Evolutionary conservation across 2,797 vertebrate species (phyloP), one percentile per base, ranked within the genome.

Genomic region (Chanos chanos): DNA sequence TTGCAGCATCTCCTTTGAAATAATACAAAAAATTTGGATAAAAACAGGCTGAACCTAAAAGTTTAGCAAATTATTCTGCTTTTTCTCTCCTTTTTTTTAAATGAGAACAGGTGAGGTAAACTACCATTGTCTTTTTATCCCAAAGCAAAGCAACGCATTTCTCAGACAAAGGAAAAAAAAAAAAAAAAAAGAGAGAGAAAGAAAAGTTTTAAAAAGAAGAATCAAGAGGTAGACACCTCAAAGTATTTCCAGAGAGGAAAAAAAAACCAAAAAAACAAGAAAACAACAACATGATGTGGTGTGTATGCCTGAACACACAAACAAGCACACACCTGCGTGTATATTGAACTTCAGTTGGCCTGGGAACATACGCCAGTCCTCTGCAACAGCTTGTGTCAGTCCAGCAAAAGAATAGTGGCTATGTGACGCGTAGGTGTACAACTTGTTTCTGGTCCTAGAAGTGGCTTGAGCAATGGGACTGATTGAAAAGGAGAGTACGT

Each of bases 271-370:
- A n/a, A n/a, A n/a, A n/a, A n/a, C n/a, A n/a, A n/a, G n/a, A n/a
- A n/a, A n/a, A n/a, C n/a, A n/a, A n/a, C 86, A 82, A 87, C 75
- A 74, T 81, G 60, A 76, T 78, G 71, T 75, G 78, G 43, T 72
- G 77, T 63, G 66, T 68, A 52, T 47, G 50, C 25, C 58, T 70
- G 57, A 60, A 45, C 75, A 69, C 51, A 50, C 48, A 56, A n/a
- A n/a, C n/a, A n/a, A n/a, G n/a, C 70, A 36, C 61, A 63, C 25
- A 31, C 62, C 55, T 61, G 57, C 25, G 52, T 57, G 67, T 68
- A 63, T 68, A 59, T 25, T 54, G 39, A 62, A 47, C 36, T 50
- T 30, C 7, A 43, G 52, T 40, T 30, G 64, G n/a, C n/a, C n/a
- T n/a, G n/a, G n/a, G n/a, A n/a, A n/a, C n/a, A n/a, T n/a, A n/a